A percentile compares a stretch with the other conserved stretches of the same genome.
Conservation (phyloP, 1,140 invertebrate genomes). For the Aphaenogaster rudis region DNA sequence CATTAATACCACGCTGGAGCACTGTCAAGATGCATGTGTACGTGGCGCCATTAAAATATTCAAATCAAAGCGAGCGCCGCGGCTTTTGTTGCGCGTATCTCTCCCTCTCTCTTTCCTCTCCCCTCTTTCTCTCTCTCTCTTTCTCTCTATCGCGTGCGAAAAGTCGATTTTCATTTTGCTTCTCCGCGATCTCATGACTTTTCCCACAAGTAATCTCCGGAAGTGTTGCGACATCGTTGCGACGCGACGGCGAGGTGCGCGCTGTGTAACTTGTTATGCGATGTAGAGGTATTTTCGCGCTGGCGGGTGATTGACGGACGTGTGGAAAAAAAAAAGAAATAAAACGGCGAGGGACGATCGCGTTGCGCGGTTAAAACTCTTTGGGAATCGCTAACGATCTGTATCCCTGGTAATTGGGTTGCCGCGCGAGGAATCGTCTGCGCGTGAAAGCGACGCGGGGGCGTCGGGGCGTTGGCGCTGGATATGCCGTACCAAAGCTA, state of each 20-base stretch:
- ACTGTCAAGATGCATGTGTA: slow-evolving; percentile 18
- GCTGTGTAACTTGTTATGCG: not conserved
- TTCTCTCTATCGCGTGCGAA: not conserved
- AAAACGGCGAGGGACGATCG: not conserved
- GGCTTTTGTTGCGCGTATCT: slow-evolving; percentile 51
- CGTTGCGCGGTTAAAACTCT: slow-evolving; percentile 60
- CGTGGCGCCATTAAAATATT: slow-evolving; percentile 53
- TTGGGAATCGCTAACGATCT: slow-evolving; percentile 75
- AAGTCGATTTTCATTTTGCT: slow-evolving; percentile 34
- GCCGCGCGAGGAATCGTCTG: slow-evolving; percentile 38
- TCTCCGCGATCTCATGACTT: slow-evolving; percentile 29
- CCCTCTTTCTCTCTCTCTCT: not conserved
- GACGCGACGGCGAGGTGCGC: too few relatives aligned
- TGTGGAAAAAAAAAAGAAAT: not conserved
- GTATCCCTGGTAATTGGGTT: slow-evolving; percentile 73
- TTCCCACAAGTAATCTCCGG: slow-evolving; percentile 29
- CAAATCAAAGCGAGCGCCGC: slow-evolving; percentile 57
- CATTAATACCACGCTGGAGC: slow-evolving; percentile 32
- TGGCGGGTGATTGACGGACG: not conserved
- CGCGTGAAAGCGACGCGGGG: slow-evolving; percentile 60
- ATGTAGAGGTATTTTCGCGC: slow-evolving; percentile 14
- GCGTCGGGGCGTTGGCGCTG: slow-evolving; percentile 56
- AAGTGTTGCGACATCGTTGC: not conserved
- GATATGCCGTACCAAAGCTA: not conserved
- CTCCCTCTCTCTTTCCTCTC: not conserved